Conservation (phyloP, 2,888 invertebrate species). For the Plemyria rubiginata region DNA sequence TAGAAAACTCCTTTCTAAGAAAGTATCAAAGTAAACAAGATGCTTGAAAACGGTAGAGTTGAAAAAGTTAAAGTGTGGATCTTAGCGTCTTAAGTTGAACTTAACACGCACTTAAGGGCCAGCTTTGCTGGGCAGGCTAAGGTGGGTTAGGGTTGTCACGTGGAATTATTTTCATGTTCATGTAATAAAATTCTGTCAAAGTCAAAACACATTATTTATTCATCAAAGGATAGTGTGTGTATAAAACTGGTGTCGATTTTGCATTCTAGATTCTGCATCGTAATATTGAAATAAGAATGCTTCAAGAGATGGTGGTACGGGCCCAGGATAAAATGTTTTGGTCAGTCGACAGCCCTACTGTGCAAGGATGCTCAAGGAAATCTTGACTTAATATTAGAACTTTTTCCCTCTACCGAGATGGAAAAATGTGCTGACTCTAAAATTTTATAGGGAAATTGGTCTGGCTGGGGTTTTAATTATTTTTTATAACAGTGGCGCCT, state of each 20-base stretch:
- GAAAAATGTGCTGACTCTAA: slow-evolving; percentile 42
- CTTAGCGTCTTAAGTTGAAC: slow-evolving; percentile 52
- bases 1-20: slow-evolving; percentile 28
- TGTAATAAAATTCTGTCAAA: too few relatives aligned
- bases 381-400: slow-evolving; percentile 41
- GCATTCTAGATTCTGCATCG: too few relatives aligned
- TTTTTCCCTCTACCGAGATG: slow-evolving; percentile 33
- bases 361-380: slow-evolving; percentile 32
- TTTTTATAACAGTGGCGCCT: slow-evolving; percentile 33
- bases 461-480: slow-evolving; percentile 42
- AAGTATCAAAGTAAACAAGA: slow-evolving; percentile 45
- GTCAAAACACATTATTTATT: too few relatives aligned
- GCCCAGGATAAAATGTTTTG: too few relatives aligned
- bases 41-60: slow-evolving; percentile 46
- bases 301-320: too few relatives aligned
- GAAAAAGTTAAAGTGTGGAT: slow-evolving; percentile 50
- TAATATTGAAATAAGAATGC: too few relatives aligned
- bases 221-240: too few relatives aligned
- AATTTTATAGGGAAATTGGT: slow-evolving; percentile 44
- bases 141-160: slow-evolving; percentile 44
- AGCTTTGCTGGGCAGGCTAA: slow-evolving; percentile 37
- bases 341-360: slow-evolving; percentile 31
- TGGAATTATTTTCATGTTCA: neutral
- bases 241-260: too few relatives aligned
- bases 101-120: slow-evolving; percentile 54